A percentile compares a stretch with the other conserved stretches of the same genome.
Evolutionary conservation across 2,113 vertebrate species (phyloP).

Genomic region (Cynocephalus volans): DNA sequence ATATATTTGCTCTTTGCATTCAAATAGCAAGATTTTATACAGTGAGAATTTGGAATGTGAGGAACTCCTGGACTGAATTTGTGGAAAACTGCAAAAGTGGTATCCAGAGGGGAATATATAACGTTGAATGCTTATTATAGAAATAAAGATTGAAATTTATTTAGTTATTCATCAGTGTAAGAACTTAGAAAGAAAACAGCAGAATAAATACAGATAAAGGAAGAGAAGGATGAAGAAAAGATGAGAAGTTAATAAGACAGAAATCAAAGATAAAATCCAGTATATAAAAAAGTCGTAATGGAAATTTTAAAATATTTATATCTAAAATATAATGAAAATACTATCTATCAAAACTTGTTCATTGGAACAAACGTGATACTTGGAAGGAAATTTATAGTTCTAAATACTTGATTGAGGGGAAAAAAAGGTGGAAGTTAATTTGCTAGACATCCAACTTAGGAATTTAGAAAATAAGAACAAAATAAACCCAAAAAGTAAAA

Average conservation of each 20-base stretch:
- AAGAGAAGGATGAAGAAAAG: background rate
- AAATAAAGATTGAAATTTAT: background rate
- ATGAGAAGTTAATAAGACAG: background rate
- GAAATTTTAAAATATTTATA: background rate
- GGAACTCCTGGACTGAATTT: background rate
- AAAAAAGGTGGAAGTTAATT: background rate
- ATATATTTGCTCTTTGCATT: background rate
- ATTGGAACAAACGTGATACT: background rate
- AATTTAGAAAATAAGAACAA: background rate
- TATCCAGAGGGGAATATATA: background rate
- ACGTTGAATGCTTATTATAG: background rate
- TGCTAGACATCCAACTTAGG: background rate
- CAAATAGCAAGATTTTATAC: background rate
- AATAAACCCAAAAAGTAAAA: background rate
- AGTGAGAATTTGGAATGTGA: conserved; percentile 7
- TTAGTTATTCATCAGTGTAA: background rate
- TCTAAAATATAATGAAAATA: conserved; percentile 2
- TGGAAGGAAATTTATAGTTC: background rate
- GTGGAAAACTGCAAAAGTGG: background rate
- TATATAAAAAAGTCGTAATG: background rate
- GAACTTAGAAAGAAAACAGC: background rate
- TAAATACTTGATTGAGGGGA: background rate
- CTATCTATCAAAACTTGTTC: background rate
- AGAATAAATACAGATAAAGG: background rate
- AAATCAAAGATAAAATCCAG: conserved; percentile 47